phyloP scores from a whole-genome alignment of 2,797 vertebrate species.

The Melanotaenia maccullochi region DNA sequence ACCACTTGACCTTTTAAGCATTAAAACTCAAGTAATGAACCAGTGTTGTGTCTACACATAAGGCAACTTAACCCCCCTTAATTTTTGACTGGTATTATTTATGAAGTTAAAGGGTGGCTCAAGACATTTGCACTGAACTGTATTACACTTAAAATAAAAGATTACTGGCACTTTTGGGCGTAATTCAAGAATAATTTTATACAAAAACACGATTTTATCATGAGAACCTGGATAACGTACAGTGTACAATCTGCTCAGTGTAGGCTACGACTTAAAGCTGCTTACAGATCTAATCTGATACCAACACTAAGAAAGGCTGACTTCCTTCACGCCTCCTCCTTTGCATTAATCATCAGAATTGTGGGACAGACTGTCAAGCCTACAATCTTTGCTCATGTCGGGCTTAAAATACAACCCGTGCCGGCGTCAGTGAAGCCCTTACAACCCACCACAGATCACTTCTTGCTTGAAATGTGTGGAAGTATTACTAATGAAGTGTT shows the following conservation, averaged over 20 bases:
- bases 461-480: constrained; percentile 66
- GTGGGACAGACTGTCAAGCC: constrained; percentile 22
- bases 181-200: constrained; percentile 1
- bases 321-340: constrained; percentile 13
- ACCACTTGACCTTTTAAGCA: too few relatives aligned
- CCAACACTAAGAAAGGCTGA: background rate
- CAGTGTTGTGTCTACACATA: background rate
- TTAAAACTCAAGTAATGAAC: background rate
- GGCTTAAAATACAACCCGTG: constrained; percentile 34
- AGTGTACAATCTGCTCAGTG: background rate
- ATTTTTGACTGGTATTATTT: background rate
- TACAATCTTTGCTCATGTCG: constrained; percentile 37
- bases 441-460: constrained; percentile 68
- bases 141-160: background rate
- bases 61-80: too few relatives aligned
- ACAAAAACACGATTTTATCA: constrained; percentile 12
- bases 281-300: constrained; percentile 26
- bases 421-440: constrained; percentile 45
- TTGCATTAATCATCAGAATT: constrained; percentile 35
- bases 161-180: background rate
- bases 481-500: constrained; percentile 63
- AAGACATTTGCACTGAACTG: background rate
- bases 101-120: too few relatives aligned
- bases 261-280: background rate
- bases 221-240: constrained; percentile 6